These are phyloP conservation scores for Temnothorax longispinosus DNA, from an alignment of 1,140 invertebrate genomes.

Conservation along the genomic window DNA sequence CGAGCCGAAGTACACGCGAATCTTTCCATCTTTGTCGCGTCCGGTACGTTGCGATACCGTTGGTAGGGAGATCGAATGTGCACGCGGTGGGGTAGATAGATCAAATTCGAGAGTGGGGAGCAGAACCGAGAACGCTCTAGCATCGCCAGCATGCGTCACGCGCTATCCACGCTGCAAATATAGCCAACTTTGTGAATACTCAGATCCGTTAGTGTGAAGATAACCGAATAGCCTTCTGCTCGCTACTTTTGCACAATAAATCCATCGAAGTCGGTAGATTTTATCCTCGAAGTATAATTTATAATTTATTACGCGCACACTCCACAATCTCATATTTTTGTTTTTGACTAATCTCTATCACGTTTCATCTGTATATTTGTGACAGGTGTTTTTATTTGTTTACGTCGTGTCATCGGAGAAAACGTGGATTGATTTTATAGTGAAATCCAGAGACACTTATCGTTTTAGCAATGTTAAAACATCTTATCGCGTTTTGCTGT, in stretches of 20 bases:
- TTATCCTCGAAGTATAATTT: not conserved
- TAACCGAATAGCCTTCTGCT: not conserved
- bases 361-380: not conserved
- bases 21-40: constrained; percentile 52
- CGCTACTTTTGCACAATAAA: constrained; percentile 3
- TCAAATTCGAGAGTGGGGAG: constrained; percentile 70
- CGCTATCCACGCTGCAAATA: constrained; percentile 70
- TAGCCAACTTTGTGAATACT: constrained; percentile 33
- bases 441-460: not conserved
- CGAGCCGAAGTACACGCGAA: constrained; percentile 34
- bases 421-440: not conserved
- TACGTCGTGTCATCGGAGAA: not conserved
- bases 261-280: not conserved
- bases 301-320: not conserved
- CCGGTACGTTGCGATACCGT: not conserved
- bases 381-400: not conserved
- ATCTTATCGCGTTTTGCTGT: constrained; percentile 49
- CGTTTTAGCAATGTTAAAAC: constrained; percentile 1
- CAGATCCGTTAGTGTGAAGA: constrained; percentile 19
- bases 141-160: constrained; percentile 76
- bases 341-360: not conserved
- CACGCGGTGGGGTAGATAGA: constrained; percentile 29
- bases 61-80: constrained; percentile 59
- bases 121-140: constrained; percentile 64
- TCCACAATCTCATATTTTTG: not conserved